Evolutionary conservation across 2,113 vertebrate genomes (phyloP).

Genomic region (Arizona elegans): DNA sequence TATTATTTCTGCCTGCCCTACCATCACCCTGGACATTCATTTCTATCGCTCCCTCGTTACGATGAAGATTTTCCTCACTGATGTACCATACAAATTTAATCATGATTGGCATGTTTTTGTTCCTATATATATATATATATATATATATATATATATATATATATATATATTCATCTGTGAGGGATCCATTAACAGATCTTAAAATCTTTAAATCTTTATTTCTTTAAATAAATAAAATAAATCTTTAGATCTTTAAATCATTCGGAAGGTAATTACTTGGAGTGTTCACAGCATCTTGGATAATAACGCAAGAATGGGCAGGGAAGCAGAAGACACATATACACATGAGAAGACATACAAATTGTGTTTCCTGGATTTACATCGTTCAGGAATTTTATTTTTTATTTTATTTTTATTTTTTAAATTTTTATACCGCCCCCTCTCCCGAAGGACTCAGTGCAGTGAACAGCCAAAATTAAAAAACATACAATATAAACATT

Average conservation of each 20-base stretch:
- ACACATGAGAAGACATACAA: not conserved
- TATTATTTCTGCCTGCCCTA: not conserved
- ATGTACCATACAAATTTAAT: slow-evolving; percentile 1
- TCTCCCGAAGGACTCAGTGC: too few species aligned
- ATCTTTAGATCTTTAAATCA: slow-evolving; percentile 16
- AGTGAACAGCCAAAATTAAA: too few species aligned
- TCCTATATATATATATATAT: not conserved
- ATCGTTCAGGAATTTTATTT: not conserved
- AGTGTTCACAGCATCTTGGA: not conserved
- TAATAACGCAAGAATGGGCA: not conserved
- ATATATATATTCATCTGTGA: not conserved
- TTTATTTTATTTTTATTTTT: too few species aligned
- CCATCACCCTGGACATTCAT: not conserved
- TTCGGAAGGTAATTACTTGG: slow-evolving; percentile 6
- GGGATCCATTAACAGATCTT: slow-evolving; percentile 18
- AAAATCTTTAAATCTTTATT: too few species aligned
- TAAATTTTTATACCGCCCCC: too few species aligned
- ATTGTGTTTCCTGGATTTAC: not conserved
- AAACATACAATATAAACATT: too few species aligned
- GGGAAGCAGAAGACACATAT: not conserved
- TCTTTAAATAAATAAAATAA: too few species aligned
- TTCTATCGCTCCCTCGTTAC: not conserved
- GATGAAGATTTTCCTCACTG: not conserved
- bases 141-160: too few species aligned
- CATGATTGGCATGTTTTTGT: not conserved